phyloP scores from a whole-genome alignment of 2,888 invertebrate genomes.

The Sthenelais limicola region DNA sequence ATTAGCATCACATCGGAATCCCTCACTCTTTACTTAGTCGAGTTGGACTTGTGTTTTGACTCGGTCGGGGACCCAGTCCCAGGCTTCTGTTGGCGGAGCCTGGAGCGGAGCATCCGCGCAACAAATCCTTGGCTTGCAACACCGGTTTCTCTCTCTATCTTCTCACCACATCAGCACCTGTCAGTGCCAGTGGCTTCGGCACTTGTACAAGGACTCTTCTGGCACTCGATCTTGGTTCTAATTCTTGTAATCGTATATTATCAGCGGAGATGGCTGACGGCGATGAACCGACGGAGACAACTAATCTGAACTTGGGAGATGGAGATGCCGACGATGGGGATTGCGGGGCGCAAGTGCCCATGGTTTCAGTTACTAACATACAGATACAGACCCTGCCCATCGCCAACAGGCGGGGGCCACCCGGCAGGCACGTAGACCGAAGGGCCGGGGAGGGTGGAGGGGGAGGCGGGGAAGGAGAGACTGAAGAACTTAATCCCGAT shows the following conservation, averaged over 20 bases:
- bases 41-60: no score
- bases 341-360: conserved; percentile 11
- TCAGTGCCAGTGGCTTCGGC: not conserved
- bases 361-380: conserved; percentile 33
- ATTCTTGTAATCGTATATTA: no score
- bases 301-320: conserved; percentile 7
- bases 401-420: not conserved
- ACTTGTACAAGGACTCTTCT: not conserved
- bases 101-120: no score
- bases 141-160: no score
- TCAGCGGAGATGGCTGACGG: conserved; percentile 23
- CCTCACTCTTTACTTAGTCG: no score
- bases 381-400: conserved; percentile 19
- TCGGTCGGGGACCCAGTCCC: no score
- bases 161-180: no score
- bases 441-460: not conserved
- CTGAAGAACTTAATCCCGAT: conserved; percentile 24
- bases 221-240: no score
- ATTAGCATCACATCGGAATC: no score
- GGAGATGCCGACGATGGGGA: not conserved
- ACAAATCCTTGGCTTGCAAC: no score
- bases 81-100: no score
- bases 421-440: not conserved
- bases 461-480: not conserved
- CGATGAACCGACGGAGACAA: conserved; percentile 34